Evolutionary conservation across 2,113 vertebrate genomes (phyloP).

Genomic region (Microtus pennsylvanicus): DNA sequence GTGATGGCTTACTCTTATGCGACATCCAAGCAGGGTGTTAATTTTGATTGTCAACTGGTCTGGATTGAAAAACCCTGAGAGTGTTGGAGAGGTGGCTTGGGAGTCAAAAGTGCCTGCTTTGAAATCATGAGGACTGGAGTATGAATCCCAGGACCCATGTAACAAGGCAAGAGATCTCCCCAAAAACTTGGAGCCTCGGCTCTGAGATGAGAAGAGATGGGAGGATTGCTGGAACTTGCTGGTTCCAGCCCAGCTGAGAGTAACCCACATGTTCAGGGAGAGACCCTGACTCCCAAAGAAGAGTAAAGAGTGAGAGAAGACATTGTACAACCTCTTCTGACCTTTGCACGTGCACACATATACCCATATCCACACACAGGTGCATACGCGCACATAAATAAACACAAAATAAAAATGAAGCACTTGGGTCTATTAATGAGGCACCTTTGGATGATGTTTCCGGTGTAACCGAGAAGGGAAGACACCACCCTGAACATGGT

Average conservation of each 20-base stretch:
- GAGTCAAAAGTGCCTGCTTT: background rate
- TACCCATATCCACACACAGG: background rate
- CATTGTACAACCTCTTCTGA: background rate
- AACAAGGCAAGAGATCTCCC: background rate
- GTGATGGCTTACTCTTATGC: background rate
- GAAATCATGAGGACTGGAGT: background rate
- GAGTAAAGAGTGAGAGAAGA: background rate
- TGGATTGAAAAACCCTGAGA: background rate
- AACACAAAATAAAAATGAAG: background rate
- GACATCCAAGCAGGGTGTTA: background rate
- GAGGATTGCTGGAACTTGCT: background rate
- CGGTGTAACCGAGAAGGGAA: background rate
- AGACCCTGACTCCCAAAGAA: background rate
- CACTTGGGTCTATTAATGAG: background rate
- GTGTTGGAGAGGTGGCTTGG: background rate
- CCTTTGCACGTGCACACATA: background rate
- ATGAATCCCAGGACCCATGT: background rate
- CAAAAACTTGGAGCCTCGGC: background rate
- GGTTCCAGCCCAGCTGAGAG: background rate
- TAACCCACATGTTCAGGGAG: background rate
- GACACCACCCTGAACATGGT: background rate
- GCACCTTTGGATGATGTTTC: background rate
- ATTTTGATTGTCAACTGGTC: background rate
- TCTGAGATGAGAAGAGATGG: background rate
- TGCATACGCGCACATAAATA: background rate